Evolutionary conservation across 1,140 invertebrate species (phyloP), one percentile per base, ranked within the genome.

Genomic region (Whitmania pigra): DNA sequence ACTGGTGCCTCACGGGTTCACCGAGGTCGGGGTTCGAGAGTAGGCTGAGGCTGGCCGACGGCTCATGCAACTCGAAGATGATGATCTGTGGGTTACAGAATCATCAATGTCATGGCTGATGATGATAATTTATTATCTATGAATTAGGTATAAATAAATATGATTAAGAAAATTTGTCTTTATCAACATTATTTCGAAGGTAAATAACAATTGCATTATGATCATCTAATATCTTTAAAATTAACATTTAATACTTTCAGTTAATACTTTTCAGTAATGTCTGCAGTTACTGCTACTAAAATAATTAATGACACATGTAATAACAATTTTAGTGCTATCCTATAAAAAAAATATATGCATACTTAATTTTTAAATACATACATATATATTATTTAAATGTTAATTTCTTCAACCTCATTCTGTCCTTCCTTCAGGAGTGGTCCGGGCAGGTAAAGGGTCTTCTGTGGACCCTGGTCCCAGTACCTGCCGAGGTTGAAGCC

Each of bases 401-500:
- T 54, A 53, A 73, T 66, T 74, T 71, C 40, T 57, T n/a, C 36
- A 7, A 85, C 83, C 75, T 83, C 79, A 78, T 87, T 87, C 5
- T 76, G 73, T n/a, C 86, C 86, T 31, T 74, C 71, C 55, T 81
- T 81, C 0, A 87, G 78, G 25, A 87, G 77, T 1, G 85, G 84
- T 11, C 81, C 86, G 22, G 87, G 87, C 49, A 88, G 74, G 79
- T 86, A 88, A 0, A 87, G 78, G 5, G 85, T 84, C 73, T 82
- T 77, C 76, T 86, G 84, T 0, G 88, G 87, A 0, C 87, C 87
- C 15, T 83, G 75, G 13, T 74, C 72, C 82, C 83, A 86, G 77
- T 87, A 88, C 67, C 87, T 77, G 17, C 87, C 87, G 66, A 88
- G 76, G 76, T 88, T 86, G 75, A 87, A 86, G 7, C 86, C 87